Evolutionary conservation across 2,797 vertebrate species (phyloP), one percentile per base, ranked within the genome.

Genomic region (Spinibarbus caldwelli): DNA sequence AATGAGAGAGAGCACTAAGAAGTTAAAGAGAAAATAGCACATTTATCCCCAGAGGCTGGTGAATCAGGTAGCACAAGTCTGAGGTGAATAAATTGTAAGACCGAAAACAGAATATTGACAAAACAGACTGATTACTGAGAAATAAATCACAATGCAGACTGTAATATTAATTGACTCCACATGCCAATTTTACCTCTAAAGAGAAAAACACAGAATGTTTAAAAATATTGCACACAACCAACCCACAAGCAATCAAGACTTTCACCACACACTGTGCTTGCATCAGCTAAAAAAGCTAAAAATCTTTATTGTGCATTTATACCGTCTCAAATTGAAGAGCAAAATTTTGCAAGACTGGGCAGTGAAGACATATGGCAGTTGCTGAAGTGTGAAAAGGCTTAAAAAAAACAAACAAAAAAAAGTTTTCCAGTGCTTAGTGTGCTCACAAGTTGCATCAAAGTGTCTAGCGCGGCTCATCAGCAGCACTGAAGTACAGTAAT

Each of bases 401-500:
- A n/a, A n/a, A n/a, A n/a, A n/a, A n/a, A n/a, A n/a, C n/a, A n/a
- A n/a, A n/a, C n/a, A n/a, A n/a, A n/a, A 6, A 34, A 71, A 21
- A 10, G n/a, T 59, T 45, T 59, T 43, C 5, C 38, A 70, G 21
- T 4, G 19, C 23, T 59, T 59, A 31, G n/a, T 4, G 64, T 11
- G 21, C 66, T 70, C 31, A 38, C n/a, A 31, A 43, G 54, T 47
- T 80, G 6, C 29, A 80, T 54, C 23, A 47, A 5, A 82, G 38
- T 2, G 8, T 62, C 26, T 19, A 41, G 26, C 23, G 7, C 10
- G 29, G 76, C 80, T 72, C 62, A 66, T 41, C 36, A n/a, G 62
- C 77, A 78, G 62, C 77, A 78, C 71, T 41, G 49, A 15, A 68
- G 64, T 83, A 84, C 23, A 78, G 23, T 59, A 59, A 84, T 87